Base-by-base conservation (phyloP, 2,888 invertebrate genomes). In the Galerucella calmariensis region DNA sequence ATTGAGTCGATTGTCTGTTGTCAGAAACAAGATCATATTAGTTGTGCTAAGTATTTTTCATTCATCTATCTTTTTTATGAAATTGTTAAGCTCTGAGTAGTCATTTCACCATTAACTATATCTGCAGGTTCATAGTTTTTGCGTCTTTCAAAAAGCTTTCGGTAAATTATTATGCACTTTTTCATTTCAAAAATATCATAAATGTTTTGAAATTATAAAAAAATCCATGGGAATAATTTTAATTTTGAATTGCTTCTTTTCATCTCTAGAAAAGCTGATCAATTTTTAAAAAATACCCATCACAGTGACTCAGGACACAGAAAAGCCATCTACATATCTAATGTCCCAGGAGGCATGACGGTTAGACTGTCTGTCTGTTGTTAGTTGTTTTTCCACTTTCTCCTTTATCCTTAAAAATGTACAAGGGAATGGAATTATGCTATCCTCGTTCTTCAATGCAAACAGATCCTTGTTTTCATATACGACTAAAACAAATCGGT, bases 301-400 rank as follows among this genome's bases (percentile, higher is more conserved):
- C 58, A 69, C 75, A 75, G 67, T 78, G 78, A 69, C 74, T 79
- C 73, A 73, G 82, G 84, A 86, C 86, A 85, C 83, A 79, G 84
- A 85, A 86, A 85, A 82, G 82, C 86, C 85, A 87, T 87, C 86
- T 87, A 84, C 87, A 87, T 87, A 84, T 84, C 82, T 87, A 82
- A 87, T 87, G 82, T 86, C 87, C 84, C 86, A 27, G 41, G 86
- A 83, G 87, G 84, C 73, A 53, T 63, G 56, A 66, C 41, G 62
- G 71, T 65, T 76, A 67, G 72, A 56, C 53, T 56, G 75, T 73
- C 69, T 46, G 62, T 75, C 69, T 35, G 62, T 69, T 62, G 46
- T 35, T 69, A 61, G 61, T 69, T 71, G 69, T 68, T 65, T 69
- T 41, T 75, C 72, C 70, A 75, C 71, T 75, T 74, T 62, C 67